Evolutionary conservation across 2,797 vertebrate genomes (phyloP).

Genomic region (Cyprinella venusta): DNA sequence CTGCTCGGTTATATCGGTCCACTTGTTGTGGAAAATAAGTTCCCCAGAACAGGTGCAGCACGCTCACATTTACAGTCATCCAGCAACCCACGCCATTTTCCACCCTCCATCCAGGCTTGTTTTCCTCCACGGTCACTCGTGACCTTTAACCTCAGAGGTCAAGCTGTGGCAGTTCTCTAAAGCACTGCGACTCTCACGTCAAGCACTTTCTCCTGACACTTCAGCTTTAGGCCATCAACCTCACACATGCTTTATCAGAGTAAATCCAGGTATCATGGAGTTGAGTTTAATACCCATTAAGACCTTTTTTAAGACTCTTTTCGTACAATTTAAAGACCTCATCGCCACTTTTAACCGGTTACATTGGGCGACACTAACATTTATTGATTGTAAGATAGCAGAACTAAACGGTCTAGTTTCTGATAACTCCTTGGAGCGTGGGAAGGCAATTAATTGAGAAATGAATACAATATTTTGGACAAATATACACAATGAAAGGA

Average conservation of each 20-base stretch:
- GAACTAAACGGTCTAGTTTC: too few species aligned
- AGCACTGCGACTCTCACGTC: not conserved
- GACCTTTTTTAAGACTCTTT: too few species aligned
- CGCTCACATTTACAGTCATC: slow-evolving; percentile 66
- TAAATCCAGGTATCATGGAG: too few species aligned
- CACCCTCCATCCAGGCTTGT: slow-evolving; percentile 40
- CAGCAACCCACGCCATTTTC: slow-evolving; percentile 67
- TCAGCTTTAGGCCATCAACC: not conserved
- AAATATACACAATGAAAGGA: too few species aligned
- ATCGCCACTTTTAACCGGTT: too few species aligned
- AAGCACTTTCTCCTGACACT: slow-evolving; percentile 54
- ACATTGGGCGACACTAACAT: too few species aligned
- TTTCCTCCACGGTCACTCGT: slow-evolving; percentile 25
- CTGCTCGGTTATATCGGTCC: slow-evolving; percentile 63
- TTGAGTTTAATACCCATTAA: too few species aligned
- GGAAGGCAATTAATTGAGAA: too few species aligned
- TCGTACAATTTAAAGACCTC: too few species aligned
- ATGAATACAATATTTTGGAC: too few species aligned
- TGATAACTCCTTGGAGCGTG: too few species aligned
- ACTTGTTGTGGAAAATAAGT: slow-evolving; percentile 69
- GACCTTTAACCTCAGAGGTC: slow-evolving; percentile 54
- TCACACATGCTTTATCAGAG: not conserved
- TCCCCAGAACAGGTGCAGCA: slow-evolving; percentile 65
- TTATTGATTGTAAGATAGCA: too few species aligned
- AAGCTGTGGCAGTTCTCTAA: slow-evolving; percentile 27